Percentiles rank a stretch among this genome's conserved stretches.
phyloP scores from a whole-genome alignment of 2,113 vertebrate genomes.

The Oncorhynchus mykiss region DNA sequence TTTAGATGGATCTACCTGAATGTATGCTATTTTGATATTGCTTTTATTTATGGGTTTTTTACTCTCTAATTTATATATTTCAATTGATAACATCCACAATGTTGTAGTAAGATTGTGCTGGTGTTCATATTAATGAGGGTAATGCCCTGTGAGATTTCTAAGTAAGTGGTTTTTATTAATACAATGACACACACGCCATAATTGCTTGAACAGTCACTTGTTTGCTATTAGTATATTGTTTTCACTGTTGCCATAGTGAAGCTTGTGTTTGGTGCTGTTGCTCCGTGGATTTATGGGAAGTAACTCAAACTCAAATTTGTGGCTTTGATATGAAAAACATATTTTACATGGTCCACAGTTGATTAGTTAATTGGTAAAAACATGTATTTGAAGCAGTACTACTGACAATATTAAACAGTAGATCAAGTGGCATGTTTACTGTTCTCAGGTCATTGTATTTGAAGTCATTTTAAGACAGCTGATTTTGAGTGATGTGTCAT shows the following conservation, averaged over 20 bases:
- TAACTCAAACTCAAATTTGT: constrained; percentile 15
- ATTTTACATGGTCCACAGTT: constrained; percentile 26
- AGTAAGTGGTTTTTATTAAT: constrained; percentile 7
- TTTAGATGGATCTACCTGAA: constrained; percentile 50
- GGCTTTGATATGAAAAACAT: constrained; percentile 24
- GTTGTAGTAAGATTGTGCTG: constrained; percentile 43
- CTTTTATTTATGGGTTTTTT: constrained; percentile 50
- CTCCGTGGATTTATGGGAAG: constrained; percentile 20
- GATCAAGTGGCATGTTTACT: not conserved
- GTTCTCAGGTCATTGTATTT: constrained; percentile 3
- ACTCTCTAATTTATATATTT: constrained; percentile 22
- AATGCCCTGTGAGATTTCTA: not conserved
- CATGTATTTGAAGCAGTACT: constrained; percentile 19
- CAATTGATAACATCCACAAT: constrained; percentile 28
- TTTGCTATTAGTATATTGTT: constrained; percentile 14
- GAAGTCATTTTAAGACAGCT: not conserved
- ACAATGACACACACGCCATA: constrained; percentile 26
- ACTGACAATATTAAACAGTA: constrained; percentile 13
- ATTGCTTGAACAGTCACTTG: constrained; percentile 33
- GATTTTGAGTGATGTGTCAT: not conserved
- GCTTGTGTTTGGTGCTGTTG: constrained; percentile 60
- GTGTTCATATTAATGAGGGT: constrained; percentile 18
- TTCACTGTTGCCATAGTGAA: constrained; percentile 42
- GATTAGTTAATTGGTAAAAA: constrained; percentile 8
- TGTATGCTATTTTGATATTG: constrained; percentile 53